Conservation (phyloP, 2,113 vertebrate genomes). For the Hemicordylus capensis region DNA sequence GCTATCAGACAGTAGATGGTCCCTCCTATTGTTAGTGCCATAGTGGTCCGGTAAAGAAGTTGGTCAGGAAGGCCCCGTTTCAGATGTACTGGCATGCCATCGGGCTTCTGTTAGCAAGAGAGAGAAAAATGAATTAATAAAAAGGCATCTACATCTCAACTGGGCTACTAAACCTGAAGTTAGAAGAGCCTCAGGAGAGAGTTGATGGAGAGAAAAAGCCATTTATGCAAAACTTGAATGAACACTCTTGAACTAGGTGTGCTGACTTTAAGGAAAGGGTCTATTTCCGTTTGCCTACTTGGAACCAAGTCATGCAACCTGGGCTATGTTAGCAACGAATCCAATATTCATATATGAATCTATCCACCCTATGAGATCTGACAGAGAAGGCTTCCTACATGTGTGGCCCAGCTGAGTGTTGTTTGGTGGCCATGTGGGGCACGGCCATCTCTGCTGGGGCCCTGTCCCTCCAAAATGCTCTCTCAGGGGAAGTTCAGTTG, state of each 20-base stretch:
- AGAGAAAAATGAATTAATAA: conserved; percentile 25
- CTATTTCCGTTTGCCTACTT: background rate
- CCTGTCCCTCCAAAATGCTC: too few species aligned
- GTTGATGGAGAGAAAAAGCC: background rate
- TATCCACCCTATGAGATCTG: too few species aligned
- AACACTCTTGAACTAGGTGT: conserved; percentile 11
- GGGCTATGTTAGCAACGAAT: background rate
- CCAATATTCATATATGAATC: too few species aligned
- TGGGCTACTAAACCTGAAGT: background rate
- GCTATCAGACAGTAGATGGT: conserved; percentile 91
- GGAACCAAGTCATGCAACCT: background rate
- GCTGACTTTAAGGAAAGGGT: background rate
- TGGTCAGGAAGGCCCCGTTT: conserved; percentile 88
- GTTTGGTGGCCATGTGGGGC: too few species aligned
- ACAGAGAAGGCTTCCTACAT: too few species aligned
- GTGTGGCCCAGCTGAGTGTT: too few species aligned
- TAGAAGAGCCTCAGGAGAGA: background rate
- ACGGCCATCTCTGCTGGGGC: too few species aligned
- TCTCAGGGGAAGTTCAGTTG: too few species aligned
- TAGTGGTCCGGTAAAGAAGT: conserved; percentile 95
- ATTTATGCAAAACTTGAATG: background rate
- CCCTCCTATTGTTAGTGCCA: conserved; percentile 93
- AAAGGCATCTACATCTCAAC: background rate
- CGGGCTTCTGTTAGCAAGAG: conserved; percentile 72
- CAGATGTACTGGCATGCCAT: conserved; percentile 88